Percentiles rank a stretch among this genome's conserved stretches.
phyloP scores from a whole-genome alignment of 2,113 vertebrate species.

The Aplodontia rufa region DNA sequence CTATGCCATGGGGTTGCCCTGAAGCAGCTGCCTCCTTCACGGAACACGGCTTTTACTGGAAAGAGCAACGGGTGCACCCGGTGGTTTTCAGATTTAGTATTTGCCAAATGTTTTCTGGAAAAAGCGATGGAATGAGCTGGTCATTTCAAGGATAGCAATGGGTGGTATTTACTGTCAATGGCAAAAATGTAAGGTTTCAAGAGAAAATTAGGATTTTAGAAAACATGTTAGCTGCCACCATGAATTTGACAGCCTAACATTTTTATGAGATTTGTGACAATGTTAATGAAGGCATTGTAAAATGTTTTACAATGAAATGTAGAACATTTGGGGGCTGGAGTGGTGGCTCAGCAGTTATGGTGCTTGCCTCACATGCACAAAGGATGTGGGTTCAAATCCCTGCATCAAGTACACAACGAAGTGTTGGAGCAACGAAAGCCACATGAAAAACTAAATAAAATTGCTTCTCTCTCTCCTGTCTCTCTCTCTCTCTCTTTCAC shows the following conservation, averaged over 20 bases:
- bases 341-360: too few relatives aligned
- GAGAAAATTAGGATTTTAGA: not conserved
- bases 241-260: not conserved
- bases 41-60: not conserved
- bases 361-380: too few relatives aligned
- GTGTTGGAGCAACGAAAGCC: too few relatives aligned
- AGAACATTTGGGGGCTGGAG: too few relatives aligned
- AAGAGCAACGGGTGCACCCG: not conserved
- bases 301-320: not conserved
- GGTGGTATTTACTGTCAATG: not conserved
- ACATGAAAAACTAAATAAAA: too few relatives aligned
- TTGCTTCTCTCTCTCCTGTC: too few relatives aligned
- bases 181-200: constrained; percentile 10
- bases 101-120: not conserved
- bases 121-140: not conserved
- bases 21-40: not conserved
- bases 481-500: too few relatives aligned
- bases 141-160: not conserved
- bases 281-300: not conserved
- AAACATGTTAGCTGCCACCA: not conserved
- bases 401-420: too few relatives aligned
- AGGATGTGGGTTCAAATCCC: too few relatives aligned
- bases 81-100: not conserved
- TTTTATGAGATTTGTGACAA: not conserved
- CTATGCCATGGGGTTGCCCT: not conserved